Evolutionary conservation across 1,140 invertebrate genomes (phyloP), one percentile per base, ranked within the genome.

Genomic region (Bilobella aurantiaca): DNA sequence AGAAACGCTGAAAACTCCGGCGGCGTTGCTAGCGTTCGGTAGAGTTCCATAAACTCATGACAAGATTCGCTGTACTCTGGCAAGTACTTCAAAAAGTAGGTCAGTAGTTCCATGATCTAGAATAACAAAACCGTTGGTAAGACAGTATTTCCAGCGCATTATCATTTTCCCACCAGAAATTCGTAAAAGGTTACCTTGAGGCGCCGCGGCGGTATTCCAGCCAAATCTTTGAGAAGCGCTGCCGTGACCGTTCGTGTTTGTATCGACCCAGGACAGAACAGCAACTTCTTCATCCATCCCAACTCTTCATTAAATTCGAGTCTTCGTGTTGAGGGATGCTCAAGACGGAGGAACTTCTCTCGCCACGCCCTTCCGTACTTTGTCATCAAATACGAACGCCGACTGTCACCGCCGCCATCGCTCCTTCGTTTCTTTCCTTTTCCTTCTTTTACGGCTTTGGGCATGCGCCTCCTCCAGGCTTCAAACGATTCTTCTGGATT

Each of bases 1-100:
- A 97, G 79, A 78, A 95, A 96, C 75, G 93, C 91, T 72, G 93
- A 92, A 91, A 92, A 96, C 23, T 91, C 90, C 0, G 85, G 81
- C 62, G 90, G 86, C 14, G 85, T 82, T 60, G 94, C 89, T 23
- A 97, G 79, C 72, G 81, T 87, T 75, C 93, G 88, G 77, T 93
- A 96, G 0, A 95, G 77, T 3, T 84, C 81, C 16, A 95, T 81
- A 75, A 94, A 98, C 75, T 98, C 93, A n/a, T 88, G 86, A 64
- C 91, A 90, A 72, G 87, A 89, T 77, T 96, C 93, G 1, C 94
- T 94, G 16, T 90, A 89, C 0, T 79, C 78, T 14, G 88, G 86
- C 14, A 96, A 79, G 75, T 94, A 87, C 62, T 89, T 86, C 32
- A 98, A 78, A 77, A 93, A 98, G 58, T 85, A 85, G 0, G 93